Evolutionary conservation across 2,113 vertebrate genomes (phyloP), one percentile per base, ranked within the genome.

Genomic region (Felis catus): DNA sequence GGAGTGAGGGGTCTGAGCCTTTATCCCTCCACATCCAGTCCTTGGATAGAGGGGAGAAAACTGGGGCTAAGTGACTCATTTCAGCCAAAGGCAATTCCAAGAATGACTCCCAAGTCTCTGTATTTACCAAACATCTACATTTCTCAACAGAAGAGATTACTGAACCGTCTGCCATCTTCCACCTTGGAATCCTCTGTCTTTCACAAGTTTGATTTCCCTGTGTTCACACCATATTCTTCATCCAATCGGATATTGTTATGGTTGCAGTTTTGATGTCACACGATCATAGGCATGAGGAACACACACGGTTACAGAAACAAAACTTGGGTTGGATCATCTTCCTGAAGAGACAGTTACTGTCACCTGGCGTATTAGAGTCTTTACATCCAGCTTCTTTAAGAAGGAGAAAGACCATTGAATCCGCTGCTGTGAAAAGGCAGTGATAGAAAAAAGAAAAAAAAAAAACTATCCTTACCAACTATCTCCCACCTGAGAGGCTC

Each of bases 141-240:
- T 14, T 71, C 31, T 83, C 51, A 73, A 1, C 21, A 73, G 71
- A 33, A 41, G 65, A 66, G 33, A 78, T 71, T 51, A 70, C 1
- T 65, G 29, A 53, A 78, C 63, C 19, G 27, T 76, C 63, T 70
- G 48, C 82, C n/a, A 63, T 31, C 39, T 61, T 78, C 78, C 41
- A 36, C 21, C 76, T 45, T 31, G n/a, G 27, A 84, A 89, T 71
- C 33, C 39, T 89, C 66, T 53, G 4, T 55, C 55, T 91, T 66
- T 51, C 63, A 92, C 48, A 89, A 68, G 31, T 53, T 81, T 83
- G 41, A 12, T 91, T 76, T 96, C 36, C 8, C 88, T 95, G 89
- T 89, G n/a, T 23, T n/a, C 36, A 74, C 48, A 83, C 39, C 6
- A 71, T 29, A 83, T 10, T 84, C 51, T 89, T 84, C 76, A 41